A percentile compares a stretch with the other conserved stretches of the same genome.
Evolutionary conservation across 2,888 invertebrate species (phyloP).

Genomic region (Conchocele bisecta): DNA sequence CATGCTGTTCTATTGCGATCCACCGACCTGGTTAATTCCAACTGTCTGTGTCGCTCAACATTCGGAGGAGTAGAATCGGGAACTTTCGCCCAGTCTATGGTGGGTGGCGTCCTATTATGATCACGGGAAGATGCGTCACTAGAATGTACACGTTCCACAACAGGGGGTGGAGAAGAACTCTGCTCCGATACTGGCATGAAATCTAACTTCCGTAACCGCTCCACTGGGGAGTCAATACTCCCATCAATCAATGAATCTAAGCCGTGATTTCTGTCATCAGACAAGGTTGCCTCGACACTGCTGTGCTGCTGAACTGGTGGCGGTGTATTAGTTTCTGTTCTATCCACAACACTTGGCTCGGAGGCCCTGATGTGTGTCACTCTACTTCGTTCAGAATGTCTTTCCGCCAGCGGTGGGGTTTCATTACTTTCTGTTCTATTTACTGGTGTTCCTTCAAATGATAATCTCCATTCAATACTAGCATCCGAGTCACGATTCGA

Average conservation of each 20-base stretch:
- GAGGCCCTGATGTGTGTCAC: slow-evolving; percentile 2
- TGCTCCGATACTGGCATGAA: background rate
- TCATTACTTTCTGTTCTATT: too few relatives aligned
- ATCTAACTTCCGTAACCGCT: slow-evolving; percentile 10
- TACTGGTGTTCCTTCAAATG: too few relatives aligned
- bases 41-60: slow-evolving; percentile 31
- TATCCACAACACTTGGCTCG: slow-evolving; percentile 14
- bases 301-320: slow-evolving; percentile 21
- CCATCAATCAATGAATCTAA: slow-evolving; percentile 27
- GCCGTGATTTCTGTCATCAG: too few relatives aligned
- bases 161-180: background rate
- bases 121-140: background rate
- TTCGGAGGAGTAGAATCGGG: slow-evolving; percentile 13
- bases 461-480: too few relatives aligned
- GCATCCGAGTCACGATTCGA: too few relatives aligned
- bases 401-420: too few relatives aligned
- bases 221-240: slow-evolving; percentile 18
- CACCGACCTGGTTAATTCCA: background rate
- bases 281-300: slow-evolving; percentile 54
- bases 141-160: slow-evolving; percentile 2
- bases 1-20: slow-evolving; percentile 8
- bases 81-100: background rate
- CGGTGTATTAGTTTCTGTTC: slow-evolving; percentile 4
- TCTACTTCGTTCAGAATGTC: too few relatives aligned
- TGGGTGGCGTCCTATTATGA: slow-evolving; percentile 1